Conservation (phyloP, 2,113 vertebrate genomes). For the Papio anubis region DNA sequence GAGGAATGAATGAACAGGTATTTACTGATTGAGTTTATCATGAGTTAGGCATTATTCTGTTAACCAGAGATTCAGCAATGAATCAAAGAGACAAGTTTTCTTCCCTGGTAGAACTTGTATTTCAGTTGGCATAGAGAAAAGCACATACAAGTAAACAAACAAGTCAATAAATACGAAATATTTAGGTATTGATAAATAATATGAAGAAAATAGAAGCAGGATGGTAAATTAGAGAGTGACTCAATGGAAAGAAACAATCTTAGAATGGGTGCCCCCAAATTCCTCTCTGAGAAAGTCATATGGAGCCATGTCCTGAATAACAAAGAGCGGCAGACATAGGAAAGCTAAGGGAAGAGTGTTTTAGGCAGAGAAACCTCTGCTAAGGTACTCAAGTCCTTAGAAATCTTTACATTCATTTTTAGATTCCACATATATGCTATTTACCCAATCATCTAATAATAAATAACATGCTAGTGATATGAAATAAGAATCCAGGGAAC, state of each 20-base stretch:
- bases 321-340: accelerated
- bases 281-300: background rate
- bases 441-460: background rate
- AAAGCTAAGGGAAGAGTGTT: background rate
- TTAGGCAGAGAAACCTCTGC: background rate
- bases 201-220: background rate
- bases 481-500: background rate
- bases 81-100: background rate
- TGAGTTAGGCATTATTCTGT: background rate
- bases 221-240: background rate
- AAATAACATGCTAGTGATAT: background rate
- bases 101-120: background rate
- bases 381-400: background rate
- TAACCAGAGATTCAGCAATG: background rate
- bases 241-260: background rate
- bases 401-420: background rate
- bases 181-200: background rate
- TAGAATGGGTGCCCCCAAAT: background rate
- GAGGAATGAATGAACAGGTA: background rate
- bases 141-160: background rate
- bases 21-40: background rate
- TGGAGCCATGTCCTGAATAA: background rate
- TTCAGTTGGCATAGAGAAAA: background rate
- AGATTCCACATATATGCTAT: background rate
- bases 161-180: background rate